phyloP scores from a whole-genome alignment of 2,888 invertebrate genomes.

The Galeopsomyia nigrocyanea region DNA sequence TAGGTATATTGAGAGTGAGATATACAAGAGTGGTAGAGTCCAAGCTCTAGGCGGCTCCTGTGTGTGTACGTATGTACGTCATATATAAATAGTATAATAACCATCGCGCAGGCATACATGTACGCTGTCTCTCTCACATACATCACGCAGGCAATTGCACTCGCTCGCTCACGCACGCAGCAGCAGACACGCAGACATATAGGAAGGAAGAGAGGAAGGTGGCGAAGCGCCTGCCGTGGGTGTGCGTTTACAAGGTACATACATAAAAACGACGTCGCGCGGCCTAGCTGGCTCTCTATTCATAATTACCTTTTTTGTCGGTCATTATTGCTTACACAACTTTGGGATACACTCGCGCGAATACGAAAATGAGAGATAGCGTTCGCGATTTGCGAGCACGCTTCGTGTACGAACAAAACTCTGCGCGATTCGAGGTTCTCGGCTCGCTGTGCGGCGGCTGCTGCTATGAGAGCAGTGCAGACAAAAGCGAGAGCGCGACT shows the following conservation, averaged over 20 bases:
- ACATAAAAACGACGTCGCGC: not conserved
- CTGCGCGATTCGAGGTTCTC: not conserved
- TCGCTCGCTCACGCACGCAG: too few relatives aligned
- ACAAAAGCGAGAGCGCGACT: not conserved
- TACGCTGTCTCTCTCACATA: slow-evolving; percentile 26
- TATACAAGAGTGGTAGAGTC: too few relatives aligned
- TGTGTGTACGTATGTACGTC: slow-evolving; percentile 11
- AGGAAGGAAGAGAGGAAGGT: slow-evolving; percentile 19
- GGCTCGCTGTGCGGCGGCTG: too few relatives aligned
- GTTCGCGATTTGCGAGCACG: slow-evolving; percentile 4
- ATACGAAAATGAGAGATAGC: not conserved
- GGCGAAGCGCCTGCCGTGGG: slow-evolving; percentile 46
- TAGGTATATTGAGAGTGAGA: too few relatives aligned
- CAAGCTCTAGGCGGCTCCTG: too few relatives aligned
- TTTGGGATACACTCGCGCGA: slow-evolving; percentile 9
- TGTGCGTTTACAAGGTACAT: slow-evolving; percentile 15
- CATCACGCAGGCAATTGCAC: not conserved
- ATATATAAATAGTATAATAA: slow-evolving; percentile 13
- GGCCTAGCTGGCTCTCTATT: slow-evolving; percentile 25
- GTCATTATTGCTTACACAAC: slow-evolving; percentile 59
- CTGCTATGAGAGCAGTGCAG: too few relatives aligned
- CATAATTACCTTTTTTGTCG: slow-evolving; percentile 69
- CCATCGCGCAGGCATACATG: slow-evolving; percentile 43
- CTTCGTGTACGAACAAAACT: not conserved
- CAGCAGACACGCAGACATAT: not conserved